Percentiles rank a stretch among this genome's conserved stretches.
phyloP scores from a whole-genome alignment of 2,797 vertebrate genomes.

The Hippocampus kuda region DNA sequence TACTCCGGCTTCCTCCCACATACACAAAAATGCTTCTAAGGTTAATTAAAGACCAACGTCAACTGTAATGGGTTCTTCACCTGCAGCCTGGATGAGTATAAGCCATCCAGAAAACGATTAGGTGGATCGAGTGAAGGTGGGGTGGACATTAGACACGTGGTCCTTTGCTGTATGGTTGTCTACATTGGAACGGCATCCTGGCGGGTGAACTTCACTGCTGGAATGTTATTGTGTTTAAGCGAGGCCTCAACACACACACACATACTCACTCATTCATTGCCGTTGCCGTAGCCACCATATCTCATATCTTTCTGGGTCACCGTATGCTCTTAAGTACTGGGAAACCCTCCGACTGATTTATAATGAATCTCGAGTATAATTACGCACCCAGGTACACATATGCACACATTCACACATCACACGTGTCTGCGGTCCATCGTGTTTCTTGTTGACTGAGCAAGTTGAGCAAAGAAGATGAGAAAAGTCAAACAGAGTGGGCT shows the following conservation, averaged over 20 bases:
- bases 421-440: conserved; percentile 31
- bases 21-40: background rate
- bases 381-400: conserved; percentile 8
- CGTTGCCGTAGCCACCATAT: conserved; percentile 56
- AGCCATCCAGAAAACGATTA: conserved; percentile 10
- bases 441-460: conserved; percentile 52
- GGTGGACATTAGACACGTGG: too few relatives aligned
- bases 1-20: background rate
- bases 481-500: conserved; percentile 49
- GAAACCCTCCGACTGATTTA: conserved; percentile 30
- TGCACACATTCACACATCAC: conserved; percentile 9
- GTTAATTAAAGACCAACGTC: background rate
- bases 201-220: conserved; percentile 28
- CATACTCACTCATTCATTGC: conserved; percentile 11
- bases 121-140: conserved; percentile 7
- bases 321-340: conserved; percentile 40
- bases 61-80: background rate
- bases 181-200: conserved; percentile 9
- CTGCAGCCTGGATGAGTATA: background rate
- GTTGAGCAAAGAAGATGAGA: conserved; percentile 54
- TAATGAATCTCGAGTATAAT: conserved; percentile 54
- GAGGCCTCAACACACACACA: conserved; percentile 24
- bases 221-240: conserved; percentile 5
- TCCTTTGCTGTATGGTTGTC: conserved; percentile 24
- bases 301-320: conserved; percentile 46